Conservation (phyloP, 2,113 vertebrate species). For the Pelecanoides urinatrix region DNA sequence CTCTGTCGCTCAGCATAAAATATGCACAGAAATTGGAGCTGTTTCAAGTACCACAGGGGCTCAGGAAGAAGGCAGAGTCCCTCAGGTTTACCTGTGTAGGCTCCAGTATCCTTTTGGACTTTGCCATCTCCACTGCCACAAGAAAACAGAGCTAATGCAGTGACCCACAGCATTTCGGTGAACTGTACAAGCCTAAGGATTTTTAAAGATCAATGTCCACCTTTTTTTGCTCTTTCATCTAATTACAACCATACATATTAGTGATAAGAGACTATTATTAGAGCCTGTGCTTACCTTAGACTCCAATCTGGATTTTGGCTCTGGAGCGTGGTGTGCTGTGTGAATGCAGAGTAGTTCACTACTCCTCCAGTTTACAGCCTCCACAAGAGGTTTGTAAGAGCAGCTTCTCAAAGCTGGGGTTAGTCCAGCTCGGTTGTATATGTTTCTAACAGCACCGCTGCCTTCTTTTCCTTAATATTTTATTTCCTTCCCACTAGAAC, state of each 20-base stretch:
- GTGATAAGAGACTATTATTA: background rate
- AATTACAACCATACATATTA: background rate
- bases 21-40: background rate
- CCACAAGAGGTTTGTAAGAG: constrained; percentile 28
- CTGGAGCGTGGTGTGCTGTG: background rate
- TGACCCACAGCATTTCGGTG: background rate
- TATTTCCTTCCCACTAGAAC: constrained; percentile 21
- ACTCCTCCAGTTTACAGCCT: constrained; percentile 11
- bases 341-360: background rate
- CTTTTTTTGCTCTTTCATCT: background rate
- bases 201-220: background rate
- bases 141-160: background rate
- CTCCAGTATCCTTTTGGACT: background rate
- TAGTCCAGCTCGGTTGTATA: background rate
- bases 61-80: background rate
- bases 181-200: background rate
- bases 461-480: constrained; percentile 22
- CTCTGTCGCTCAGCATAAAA: background rate
- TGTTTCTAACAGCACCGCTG: background rate
- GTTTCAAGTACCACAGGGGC: background rate
- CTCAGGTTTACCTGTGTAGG: background rate
- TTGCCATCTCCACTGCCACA: background rate
- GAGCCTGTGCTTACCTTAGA: background rate
- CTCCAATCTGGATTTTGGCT: background rate
- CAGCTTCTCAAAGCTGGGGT: background rate